Conservation (phyloP, 1,140 invertebrate genomes). For the Drosophila sp. region DNA sequence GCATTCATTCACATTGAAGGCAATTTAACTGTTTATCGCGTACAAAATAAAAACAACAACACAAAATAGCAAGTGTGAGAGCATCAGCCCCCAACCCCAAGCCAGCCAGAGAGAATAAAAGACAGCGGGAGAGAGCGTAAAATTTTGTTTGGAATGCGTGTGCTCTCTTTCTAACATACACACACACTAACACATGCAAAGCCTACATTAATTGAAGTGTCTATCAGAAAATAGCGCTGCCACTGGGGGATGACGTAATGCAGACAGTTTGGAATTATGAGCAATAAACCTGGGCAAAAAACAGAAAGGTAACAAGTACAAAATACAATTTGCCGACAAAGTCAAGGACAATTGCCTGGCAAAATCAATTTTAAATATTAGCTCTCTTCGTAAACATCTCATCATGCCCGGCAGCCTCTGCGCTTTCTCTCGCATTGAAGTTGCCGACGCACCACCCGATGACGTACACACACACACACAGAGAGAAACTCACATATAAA, state of each 20-base stretch:
- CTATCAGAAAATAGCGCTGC: slow-evolving; percentile 78
- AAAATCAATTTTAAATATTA: slow-evolving; percentile 39
- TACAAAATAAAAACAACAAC: slow-evolving; percentile 66
- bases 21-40: slow-evolving; percentile 77
- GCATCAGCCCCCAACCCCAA: slow-evolving; percentile 12
- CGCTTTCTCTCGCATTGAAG: slow-evolving; percentile 66
- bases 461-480: slow-evolving; percentile 65
- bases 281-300: slow-evolving; percentile 50
- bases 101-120: neutral
- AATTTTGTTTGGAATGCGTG: slow-evolving; percentile 55
- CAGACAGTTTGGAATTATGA: slow-evolving; percentile 65
- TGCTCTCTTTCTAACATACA: slow-evolving; percentile 24
- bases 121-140: slow-evolving; percentile 26
- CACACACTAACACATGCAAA: slow-evolving; percentile 32
- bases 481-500: slow-evolving; percentile 37
- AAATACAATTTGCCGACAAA: slow-evolving; percentile 34
- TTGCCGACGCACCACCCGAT: slow-evolving; percentile 72
- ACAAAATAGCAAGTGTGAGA: slow-evolving; percentile 39
- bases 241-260: slow-evolving; percentile 73
- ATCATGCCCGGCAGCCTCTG: slow-evolving; percentile 31
- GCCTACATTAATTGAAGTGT: slow-evolving; percentile 76
- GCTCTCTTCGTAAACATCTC: slow-evolving; percentile 37
- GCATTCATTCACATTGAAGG: slow-evolving; percentile 26
- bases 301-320: neutral
- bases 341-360: slow-evolving; percentile 66